A percentile compares a stretch with the other conserved stretches of the same genome.
Conservation (phyloP, 1,140 invertebrate species). For the Tetranychus urticae region DNA sequence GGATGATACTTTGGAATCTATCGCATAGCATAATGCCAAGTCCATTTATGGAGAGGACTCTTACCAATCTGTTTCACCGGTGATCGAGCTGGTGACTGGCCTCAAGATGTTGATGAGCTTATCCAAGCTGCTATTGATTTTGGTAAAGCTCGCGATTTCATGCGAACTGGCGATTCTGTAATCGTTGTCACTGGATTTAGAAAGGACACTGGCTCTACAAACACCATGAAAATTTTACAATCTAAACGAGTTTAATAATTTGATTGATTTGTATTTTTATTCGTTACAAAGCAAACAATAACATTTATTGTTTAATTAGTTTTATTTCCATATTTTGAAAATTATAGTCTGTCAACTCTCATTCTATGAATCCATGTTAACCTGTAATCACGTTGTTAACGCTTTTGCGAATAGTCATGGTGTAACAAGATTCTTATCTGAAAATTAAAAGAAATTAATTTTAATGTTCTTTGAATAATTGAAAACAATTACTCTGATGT, state of each 20-base stretch:
- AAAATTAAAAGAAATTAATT: neutral
- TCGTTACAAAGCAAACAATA: too few species aligned
- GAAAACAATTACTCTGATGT: too few species aligned
- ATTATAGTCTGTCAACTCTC: too few species aligned
- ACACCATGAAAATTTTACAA: slow-evolving; percentile 30
- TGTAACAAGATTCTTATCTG: neutral
- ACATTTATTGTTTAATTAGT: too few species aligned
- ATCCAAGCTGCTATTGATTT: slow-evolving; percentile 66
- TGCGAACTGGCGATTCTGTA: slow-evolving; percentile 24
- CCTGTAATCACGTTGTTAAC: too few species aligned
- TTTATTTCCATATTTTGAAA: too few species aligned
- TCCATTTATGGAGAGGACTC: slow-evolving; percentile 77
- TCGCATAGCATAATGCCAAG: too few species aligned
- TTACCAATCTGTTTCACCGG: slow-evolving; percentile 52
- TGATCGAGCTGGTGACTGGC: slow-evolving; percentile 38
- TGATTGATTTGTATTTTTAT: too few species aligned
- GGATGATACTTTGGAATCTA: too few species aligned
- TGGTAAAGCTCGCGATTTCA: slow-evolving; percentile 37
- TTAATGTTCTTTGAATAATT: too few species aligned
- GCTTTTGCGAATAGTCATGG: neutral
- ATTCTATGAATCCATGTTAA: too few species aligned
- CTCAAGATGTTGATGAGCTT: slow-evolving; percentile 79
- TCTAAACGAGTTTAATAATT: too few species aligned
- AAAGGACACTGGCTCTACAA: slow-evolving; percentile 30
- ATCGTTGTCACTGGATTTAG: slow-evolving; percentile 34